Evolutionary conservation across 2,888 invertebrate species (phyloP).

Genomic region (Luffia ferchaultella): DNA sequence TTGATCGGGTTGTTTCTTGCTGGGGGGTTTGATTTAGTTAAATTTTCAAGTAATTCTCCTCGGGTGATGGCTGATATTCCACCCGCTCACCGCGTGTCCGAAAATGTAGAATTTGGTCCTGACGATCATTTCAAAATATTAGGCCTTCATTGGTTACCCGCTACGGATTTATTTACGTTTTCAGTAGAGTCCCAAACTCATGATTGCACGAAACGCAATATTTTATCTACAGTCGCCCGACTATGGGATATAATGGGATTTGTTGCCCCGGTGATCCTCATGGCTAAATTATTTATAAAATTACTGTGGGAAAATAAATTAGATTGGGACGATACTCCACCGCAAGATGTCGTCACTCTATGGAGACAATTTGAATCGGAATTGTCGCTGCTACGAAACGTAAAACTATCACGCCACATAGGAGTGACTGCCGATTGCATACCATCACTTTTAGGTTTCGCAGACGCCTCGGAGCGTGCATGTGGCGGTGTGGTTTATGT

Average conservation of each 20-base stretch:
- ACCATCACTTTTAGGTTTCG: not conserved
- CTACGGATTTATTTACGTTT: not conserved
- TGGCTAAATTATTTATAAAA: conserved; percentile 6
- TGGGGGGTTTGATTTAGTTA: not conserved
- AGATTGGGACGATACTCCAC: conserved; percentile 6
- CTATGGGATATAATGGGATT: not conserved
- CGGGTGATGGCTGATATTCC: not conserved
- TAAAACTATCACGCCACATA: not conserved
- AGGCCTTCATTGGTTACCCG: not conserved
- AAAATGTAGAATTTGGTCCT: not conserved
- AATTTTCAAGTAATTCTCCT: not conserved
- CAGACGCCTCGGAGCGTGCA: conserved; percentile 1
- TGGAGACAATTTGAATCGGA: not conserved
- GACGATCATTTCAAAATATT: not conserved
- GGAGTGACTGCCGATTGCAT: not conserved
- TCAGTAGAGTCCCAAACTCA: not conserved
- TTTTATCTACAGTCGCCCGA: conserved; percentile 9
- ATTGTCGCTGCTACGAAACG: not conserved
- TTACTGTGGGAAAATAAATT: not conserved
- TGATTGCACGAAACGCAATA: conserved; percentile 14
- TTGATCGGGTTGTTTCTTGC: not conserved
- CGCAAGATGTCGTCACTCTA: not conserved
- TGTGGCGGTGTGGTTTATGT: conserved; percentile 2
- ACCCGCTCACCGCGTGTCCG: not conserved
- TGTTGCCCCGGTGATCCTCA: conserved; percentile 1